Evolutionary conservation across 64 coral and sea anemone genomes (phyloP).

Genomic region (Exaiptasia diaphana): DNA sequence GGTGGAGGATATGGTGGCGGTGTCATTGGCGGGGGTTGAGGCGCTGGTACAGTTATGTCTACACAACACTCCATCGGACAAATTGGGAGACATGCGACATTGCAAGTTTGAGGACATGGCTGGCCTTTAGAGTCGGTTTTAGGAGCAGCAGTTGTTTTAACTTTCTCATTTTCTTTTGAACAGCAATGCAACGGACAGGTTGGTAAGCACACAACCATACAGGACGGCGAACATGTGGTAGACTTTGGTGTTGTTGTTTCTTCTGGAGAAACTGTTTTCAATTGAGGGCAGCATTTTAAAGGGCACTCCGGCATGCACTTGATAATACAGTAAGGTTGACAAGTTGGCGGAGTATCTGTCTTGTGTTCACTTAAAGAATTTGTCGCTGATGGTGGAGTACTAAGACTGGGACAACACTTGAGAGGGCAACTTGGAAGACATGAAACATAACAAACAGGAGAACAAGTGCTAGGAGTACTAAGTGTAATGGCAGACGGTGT

Average conservation of each 20-base stretch:
- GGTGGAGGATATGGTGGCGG: background rate
- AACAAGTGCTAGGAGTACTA: background rate
- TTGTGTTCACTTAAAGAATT: no score
- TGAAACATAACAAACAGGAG: background rate
- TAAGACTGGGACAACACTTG: slow-evolving; percentile 3
- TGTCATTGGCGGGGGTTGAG: background rate
- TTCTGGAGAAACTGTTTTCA: background rate
- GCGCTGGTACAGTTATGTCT: background rate
- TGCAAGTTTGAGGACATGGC: slow-evolving; percentile 45
- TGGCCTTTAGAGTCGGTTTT: background rate
- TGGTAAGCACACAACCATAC: background rate
- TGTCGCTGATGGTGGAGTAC: background rate
- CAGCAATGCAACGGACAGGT: slow-evolving; percentile 1
- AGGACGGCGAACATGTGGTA: background rate
- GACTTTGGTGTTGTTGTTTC: background rate
- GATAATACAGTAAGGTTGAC: background rate
- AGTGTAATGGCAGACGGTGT: background rate
- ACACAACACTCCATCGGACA: slow-evolving; percentile 72
- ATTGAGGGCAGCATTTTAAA: slow-evolving; percentile 8
- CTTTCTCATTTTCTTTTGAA: background rate
- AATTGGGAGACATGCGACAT: background rate
- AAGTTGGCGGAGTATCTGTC: background rate
- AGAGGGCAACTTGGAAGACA: slow-evolving; percentile 9
- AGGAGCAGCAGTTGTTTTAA: background rate
- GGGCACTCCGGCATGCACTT: slow-evolving; percentile 20